Evolutionary conservation across 2,797 vertebrate species (phyloP).

Genomic region (Sebastes itinus): DNA sequence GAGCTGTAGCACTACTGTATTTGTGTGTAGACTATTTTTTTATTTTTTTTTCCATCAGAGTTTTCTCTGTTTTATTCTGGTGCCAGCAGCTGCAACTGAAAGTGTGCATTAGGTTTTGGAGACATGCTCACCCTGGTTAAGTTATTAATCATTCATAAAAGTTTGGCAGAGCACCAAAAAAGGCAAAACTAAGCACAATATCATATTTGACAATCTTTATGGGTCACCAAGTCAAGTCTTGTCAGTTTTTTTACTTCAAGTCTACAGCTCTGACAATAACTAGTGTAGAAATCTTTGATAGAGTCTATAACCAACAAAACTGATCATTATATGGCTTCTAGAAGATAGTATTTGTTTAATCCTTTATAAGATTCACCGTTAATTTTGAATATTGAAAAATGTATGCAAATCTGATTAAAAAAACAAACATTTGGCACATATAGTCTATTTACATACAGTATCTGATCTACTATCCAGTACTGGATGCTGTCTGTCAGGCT

Average conservation of each 20-base stretch:
- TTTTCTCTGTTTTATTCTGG: background rate
- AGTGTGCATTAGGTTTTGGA: background rate
- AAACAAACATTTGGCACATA: background rate
- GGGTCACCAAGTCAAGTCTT: background rate
- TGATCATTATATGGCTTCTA: background rate
- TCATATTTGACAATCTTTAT: background rate
- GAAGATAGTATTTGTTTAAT: background rate
- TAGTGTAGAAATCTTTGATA: too few relatives aligned
- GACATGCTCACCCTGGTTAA: background rate
- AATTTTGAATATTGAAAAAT: background rate
- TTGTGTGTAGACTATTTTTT: background rate
- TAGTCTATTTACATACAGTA: background rate
- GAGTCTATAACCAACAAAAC: background rate
- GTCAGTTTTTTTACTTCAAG: background rate
- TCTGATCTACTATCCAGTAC: background rate
- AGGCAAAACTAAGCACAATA: background rate
- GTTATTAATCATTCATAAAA: background rate
- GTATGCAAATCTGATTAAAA: background rate
- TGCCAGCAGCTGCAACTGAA: too few relatives aligned
- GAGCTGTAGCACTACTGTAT: background rate
- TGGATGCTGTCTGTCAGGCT: background rate
- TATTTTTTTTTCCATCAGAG: background rate
- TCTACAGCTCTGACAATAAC: background rate
- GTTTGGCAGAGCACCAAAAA: background rate
- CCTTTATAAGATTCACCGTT: background rate